A percentile compares a stretch with the other conserved stretches of the same genome.
phyloP scores from a whole-genome alignment of 2,113 vertebrate species.

The Eclectus roratus region DNA sequence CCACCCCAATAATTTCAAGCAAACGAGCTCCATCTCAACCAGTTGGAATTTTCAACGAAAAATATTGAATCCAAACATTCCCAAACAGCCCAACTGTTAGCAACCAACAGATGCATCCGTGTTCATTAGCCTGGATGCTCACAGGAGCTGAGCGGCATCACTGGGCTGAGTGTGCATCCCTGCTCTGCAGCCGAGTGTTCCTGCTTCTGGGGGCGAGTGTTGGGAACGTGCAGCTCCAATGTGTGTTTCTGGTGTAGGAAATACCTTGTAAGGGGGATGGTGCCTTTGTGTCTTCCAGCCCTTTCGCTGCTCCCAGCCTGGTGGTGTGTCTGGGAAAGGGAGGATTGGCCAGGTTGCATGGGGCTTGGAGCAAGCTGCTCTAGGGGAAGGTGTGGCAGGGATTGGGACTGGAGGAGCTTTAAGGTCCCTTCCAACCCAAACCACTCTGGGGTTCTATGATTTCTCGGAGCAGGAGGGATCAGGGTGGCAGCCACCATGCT shows the following conservation, averaged over 20 bases:
- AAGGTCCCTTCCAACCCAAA: neutral
- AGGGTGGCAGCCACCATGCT: neutral
- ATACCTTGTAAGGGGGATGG: neutral
- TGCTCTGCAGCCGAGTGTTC: rapidly evolving
- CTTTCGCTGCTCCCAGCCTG: neutral
- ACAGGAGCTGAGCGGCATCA: neutral
- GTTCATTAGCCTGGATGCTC: neutral
- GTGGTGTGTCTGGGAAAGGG: neutral
- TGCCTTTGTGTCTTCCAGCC: neutral
- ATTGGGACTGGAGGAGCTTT: neutral
- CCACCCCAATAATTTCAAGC: neutral
- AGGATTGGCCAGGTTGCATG: neutral
- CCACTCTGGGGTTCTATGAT: neutral
- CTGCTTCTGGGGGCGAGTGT: rapidly evolving
- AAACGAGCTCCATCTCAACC: neutral
- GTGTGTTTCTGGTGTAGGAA: neutral
- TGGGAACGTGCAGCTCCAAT: neutral
- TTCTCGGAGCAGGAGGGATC: neutral
- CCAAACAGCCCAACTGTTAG: neutral
- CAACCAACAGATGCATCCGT: neutral
- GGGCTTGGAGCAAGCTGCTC: neutral
- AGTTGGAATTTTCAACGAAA: neutral
- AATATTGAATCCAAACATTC: conserved; percentile 20
- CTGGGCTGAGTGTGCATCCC: neutral
- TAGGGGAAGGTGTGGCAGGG: neutral